Conservation (phyloP, 2,797 vertebrate genomes). For the Cossypha heuglini region DNA sequence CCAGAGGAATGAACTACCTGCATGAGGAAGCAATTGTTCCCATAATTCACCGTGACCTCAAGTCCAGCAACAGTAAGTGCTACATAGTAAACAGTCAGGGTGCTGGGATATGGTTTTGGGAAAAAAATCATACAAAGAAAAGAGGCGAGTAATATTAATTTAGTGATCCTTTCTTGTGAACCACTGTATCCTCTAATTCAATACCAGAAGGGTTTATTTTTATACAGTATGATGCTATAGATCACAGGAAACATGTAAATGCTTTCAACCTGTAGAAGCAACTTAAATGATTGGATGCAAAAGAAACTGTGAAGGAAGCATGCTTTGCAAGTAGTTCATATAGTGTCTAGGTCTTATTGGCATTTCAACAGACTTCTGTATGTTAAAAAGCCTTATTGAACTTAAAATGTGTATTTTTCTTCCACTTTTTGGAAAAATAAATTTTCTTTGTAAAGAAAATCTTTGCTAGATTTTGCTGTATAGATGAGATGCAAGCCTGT, state of each 20-base stretch:
- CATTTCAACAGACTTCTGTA: not conserved
- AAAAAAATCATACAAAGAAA: not conserved
- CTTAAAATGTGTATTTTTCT: not conserved
- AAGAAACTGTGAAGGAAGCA: not conserved
- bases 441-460: not conserved
- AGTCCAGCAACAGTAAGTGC: constrained; percentile 98
- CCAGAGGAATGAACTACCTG: constrained; percentile 92
- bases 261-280: not conserved
- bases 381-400: not conserved
- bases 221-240: not conserved
- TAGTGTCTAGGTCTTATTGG: not conserved
- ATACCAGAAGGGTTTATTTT: constrained; percentile 16
- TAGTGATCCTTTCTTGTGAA: constrained; percentile 20
- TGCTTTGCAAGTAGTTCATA: not conserved
- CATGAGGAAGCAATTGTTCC: constrained; percentile 94
- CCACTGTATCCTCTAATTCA: constrained; percentile 66
- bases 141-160: not conserved
- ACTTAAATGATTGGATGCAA: not conserved
- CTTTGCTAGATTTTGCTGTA: not conserved
- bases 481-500: not conserved
- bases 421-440: not conserved
- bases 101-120: not conserved
- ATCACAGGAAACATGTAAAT: not conserved
- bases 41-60: constrained; percentile 95
- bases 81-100: not conserved